These are phyloP conservation scores for Panzeria rudis DNA, from an alignment of 2,888 invertebrate genomes.

Conservation along the genomic window DNA sequence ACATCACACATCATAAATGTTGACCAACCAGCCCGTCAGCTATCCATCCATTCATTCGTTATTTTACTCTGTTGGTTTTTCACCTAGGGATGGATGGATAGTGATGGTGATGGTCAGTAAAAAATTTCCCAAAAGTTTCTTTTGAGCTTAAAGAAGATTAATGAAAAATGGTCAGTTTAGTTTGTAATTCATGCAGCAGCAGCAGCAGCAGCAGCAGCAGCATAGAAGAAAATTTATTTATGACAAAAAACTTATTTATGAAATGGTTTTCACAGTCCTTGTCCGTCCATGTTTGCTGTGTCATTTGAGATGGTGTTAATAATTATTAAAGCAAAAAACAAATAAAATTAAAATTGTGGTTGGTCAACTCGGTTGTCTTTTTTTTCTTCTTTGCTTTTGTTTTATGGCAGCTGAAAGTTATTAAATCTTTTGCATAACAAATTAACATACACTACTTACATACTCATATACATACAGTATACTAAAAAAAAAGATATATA, in stretches of 20 bases:
- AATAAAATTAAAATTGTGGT: conserved; percentile 68
- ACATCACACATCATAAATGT: conserved; percentile 71
- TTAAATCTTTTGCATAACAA: conserved; percentile 69
- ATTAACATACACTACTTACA: conserved; percentile 33
- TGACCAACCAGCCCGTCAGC: conserved; percentile 45
- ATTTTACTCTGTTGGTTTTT: not conserved
- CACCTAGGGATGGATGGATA: not conserved
- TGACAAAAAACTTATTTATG: too few relatives aligned
- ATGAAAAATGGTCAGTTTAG: conserved; percentile 70
- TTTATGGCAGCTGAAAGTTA: conserved; percentile 66
- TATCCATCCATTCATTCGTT: not conserved
- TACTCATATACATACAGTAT: too few relatives aligned
- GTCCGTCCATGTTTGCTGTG: conserved; percentile 17
- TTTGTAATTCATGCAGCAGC: conserved; percentile 34
- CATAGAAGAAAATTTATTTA: conserved; percentile 23
- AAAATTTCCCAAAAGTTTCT: not conserved
- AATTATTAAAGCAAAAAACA: conserved; percentile 67
- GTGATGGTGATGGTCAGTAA: conserved; percentile 46
- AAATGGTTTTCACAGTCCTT: conserved; percentile 25
- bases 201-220: conserved; percentile 4
- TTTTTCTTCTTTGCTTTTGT: conserved; percentile 1
- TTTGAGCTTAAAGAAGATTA: conserved; percentile 63
- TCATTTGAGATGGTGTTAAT: conserved; percentile 72
- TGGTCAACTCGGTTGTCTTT: conserved; percentile 57
- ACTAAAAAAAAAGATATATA: conserved; percentile 1